Base-by-base conservation (phyloP, 2,888 invertebrate species). In the Onchidella celtica region DNA sequence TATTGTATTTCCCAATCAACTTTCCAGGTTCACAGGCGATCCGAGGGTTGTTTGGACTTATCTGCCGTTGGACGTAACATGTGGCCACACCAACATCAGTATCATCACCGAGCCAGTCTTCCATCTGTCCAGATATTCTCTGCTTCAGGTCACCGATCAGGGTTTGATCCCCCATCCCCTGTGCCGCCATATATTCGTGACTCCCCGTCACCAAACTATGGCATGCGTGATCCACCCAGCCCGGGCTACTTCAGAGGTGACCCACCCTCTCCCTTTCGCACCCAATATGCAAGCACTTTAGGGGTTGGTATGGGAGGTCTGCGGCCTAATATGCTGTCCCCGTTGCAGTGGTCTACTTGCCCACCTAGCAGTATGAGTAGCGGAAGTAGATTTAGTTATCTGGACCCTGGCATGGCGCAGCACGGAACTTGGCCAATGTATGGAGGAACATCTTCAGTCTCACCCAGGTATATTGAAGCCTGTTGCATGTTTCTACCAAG, bases 11-110 rank as follows among this genome's bases (percentile, higher is more conserved):
- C 47, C n/a, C n/a, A n/a, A n/a, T n/a, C n/a, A n/a, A n/a, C n/a
- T 47, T 47, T 65, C 24, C 87, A 88, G 81, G 81, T 85, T n/a
- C 90, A 90, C 82, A 84, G 90, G 34, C 84, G 88, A 65, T 90
- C 90, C 21, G 91, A 91, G 61, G 90, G 91, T 6, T 89, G 89
- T 32, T 83, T 91, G 21, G 90, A 91, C 83, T 83, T 90, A 63
- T 86, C 89, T 21, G 87, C 88, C 17, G 79, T 85, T 47, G 87
- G 89, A 3, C 86, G 85, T 34, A 88, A 87, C 73, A 87, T 89
- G 2, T 89, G 89, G 89, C 89, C 89, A 6, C 85, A 85, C 57
- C 84, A 80, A 36, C 81, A 82, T 38, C 81, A 75, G 34, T 79
- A 82, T 17, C 86, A 83, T 29, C 86, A 90, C 78, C 85, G 89